These are phyloP conservation scores for Maccullochella peelii DNA, from an alignment of 2,113 vertebrate genomes.

Conservation along the genomic window DNA sequence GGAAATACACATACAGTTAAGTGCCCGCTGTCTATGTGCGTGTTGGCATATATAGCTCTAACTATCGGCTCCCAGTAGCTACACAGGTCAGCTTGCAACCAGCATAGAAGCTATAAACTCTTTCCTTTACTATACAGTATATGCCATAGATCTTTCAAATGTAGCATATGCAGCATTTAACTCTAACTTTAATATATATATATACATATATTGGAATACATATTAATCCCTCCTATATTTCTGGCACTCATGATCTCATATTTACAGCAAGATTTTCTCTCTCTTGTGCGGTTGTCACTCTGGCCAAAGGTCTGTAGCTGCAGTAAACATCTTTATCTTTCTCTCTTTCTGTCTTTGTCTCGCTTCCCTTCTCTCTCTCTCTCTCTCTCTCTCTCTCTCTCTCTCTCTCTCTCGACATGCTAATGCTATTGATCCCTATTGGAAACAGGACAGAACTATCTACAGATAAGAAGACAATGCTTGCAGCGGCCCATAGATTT, in stretches of 20 bases:
- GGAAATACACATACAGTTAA: background rate
- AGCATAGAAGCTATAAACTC: background rate
- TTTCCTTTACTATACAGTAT: too few relatives aligned
- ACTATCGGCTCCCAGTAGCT: background rate
- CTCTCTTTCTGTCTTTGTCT: background rate
- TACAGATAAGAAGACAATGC: slow-evolving; percentile 76
- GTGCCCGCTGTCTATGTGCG: background rate
- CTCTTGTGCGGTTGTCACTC: background rate
- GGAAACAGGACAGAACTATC: slow-evolving; percentile 65
- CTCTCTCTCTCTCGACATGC: slow-evolving; percentile 56
- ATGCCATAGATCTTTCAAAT: too few relatives aligned
- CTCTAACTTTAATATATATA: too few relatives aligned
- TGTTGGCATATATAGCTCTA: background rate
- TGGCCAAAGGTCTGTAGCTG: slow-evolving; percentile 16
- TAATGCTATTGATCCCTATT: slow-evolving; percentile 71
- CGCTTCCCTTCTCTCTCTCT: background rate
- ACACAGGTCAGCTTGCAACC: background rate
- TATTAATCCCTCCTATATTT: background rate
- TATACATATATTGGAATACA: background rate
- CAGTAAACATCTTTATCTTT: slow-evolving; percentile 2
- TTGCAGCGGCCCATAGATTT: slow-evolving; percentile 74
- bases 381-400: background rate
- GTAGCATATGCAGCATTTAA: too few relatives aligned
- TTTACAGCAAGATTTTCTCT: background rate
- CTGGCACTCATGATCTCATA: background rate